Evolutionary conservation across 2,888 invertebrate genomes (phyloP), one percentile per base, ranked within the genome.

Genomic region (Campoplex nolae): DNA sequence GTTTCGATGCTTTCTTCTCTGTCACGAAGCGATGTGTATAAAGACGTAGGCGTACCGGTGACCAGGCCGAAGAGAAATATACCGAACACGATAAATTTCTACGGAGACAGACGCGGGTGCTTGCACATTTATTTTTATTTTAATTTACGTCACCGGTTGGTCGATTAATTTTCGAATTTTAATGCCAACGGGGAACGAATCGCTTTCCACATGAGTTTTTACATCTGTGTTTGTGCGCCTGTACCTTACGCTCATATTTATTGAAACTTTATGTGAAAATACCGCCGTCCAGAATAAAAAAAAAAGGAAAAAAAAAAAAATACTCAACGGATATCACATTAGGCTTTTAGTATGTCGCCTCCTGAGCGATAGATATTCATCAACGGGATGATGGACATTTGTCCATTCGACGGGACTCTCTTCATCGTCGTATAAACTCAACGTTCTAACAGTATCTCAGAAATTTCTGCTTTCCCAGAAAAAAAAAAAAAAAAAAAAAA

Each of bases 21-120:
- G 84, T 88, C 87, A 87, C 83, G 86, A 74, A 56, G 83, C 35
- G 56, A 83, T 67, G 62, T 67, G 62, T 86, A 88, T 88, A 87
- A 88, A 88, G 87, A 88, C 87, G 86, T 89, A 88, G 89, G 89
- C 89, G 89, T 88, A 67, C 56, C 68, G 42, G 79, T 83, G 83
- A 80, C 73, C 83, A 54, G 71, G 62, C 48, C 76, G 80, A 87
- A 73, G 84, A 85, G 85, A 88, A 87, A 89, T 86, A 87, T 85
- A 85, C 83, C 88, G 77, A 87, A 83, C 80, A 80, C 88, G 83
- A 89, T 89, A 89, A 89, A 89, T 89, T 88, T 87, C 85, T 83
- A 85, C 80, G 83, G 70, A 78, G 88, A 88, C 85, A 77, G 86
- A 86, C 80, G 76, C 86, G 76, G 65, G 56, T 80, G 86, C 83